A percentile compares a stretch with the other conserved stretches of the same genome.
phyloP scores from a whole-genome alignment of 2,888 invertebrate genomes.

The Notocelia uddmanniana region DNA sequence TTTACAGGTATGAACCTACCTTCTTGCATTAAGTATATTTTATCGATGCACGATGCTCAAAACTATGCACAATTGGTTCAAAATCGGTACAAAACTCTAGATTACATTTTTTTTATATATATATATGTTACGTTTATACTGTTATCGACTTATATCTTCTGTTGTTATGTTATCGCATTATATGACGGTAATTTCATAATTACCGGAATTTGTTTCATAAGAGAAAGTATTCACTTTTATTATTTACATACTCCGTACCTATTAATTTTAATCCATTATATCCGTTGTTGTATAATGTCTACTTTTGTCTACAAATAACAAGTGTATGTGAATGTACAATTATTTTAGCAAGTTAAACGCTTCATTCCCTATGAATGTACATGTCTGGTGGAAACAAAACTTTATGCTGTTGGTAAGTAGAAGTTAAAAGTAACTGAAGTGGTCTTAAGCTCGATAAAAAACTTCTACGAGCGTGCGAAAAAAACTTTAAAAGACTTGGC shows the following conservation, averaged over 20 bases:
- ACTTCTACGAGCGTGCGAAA: constrained; percentile 59
- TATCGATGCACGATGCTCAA: neutral
- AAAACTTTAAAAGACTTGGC: constrained; percentile 66
- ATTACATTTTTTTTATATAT: too few relatives aligned
- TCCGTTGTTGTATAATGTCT: neutral
- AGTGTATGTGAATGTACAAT: too few relatives aligned
- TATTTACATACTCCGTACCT: too few relatives aligned
- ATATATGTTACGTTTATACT: too few relatives aligned
- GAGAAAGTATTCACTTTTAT: too few relatives aligned
- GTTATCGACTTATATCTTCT: too few relatives aligned
- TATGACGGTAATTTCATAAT: too few relatives aligned
- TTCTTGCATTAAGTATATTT: neutral
- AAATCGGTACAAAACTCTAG: too few relatives aligned
- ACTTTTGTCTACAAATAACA: neutral
- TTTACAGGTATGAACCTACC: neutral
- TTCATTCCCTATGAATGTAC: too few relatives aligned
- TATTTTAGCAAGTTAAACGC: neutral
- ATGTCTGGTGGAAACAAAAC: neutral
- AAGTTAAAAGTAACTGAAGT: constrained; percentile 31
- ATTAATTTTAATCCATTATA: too few relatives aligned
- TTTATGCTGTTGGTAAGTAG: neutral
- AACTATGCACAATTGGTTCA: neutral
- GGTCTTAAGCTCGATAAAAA: constrained; percentile 47
- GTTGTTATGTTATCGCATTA: too few relatives aligned
- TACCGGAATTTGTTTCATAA: too few relatives aligned